phyloP scores from a whole-genome alignment of 2,113 vertebrate genomes.

The Paramisgurnus dabryanus region DNA sequence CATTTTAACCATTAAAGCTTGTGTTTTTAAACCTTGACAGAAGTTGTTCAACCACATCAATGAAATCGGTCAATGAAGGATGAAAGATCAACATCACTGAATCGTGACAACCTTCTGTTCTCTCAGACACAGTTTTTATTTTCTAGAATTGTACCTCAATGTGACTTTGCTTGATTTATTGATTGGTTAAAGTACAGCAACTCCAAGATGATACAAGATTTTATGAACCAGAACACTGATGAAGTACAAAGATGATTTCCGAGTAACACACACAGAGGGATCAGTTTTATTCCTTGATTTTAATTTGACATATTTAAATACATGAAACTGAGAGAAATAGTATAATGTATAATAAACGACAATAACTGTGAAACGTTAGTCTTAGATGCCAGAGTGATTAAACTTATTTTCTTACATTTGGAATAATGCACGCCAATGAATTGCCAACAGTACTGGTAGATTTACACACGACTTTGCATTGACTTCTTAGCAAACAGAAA shows the following conservation, averaged over 20 bases:
- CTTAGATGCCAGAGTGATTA: too few species aligned
- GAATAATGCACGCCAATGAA: neutral
- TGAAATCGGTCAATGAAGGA: neutral
- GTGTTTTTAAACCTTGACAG: neutral
- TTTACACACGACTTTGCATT: neutral
- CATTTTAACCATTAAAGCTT: neutral
- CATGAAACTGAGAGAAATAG: too few species aligned
- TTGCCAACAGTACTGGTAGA: too few species aligned
- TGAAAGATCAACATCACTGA: constrained; percentile 19
- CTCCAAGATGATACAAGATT: neutral
- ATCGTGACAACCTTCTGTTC: neutral
- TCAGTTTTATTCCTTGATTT: too few species aligned
- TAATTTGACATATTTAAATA: too few species aligned
- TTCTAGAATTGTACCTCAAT: neutral
- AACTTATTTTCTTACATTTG: too few species aligned
- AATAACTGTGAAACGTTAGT: too few species aligned
- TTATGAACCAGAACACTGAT: neutral
- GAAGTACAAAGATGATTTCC: neutral
- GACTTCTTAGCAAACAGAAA: constrained; percentile 52
- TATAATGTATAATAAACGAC: too few species aligned
- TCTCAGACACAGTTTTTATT: constrained; percentile 6
- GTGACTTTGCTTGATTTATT: neutral
- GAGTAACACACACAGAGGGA: neutral
- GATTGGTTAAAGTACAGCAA: neutral
- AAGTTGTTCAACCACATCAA: constrained; percentile 15